Evolutionary conservation across 2,888 invertebrate species (phyloP), one percentile per base, ranked within the genome.

Genomic region (Amblyjoppa proteus): DNA sequence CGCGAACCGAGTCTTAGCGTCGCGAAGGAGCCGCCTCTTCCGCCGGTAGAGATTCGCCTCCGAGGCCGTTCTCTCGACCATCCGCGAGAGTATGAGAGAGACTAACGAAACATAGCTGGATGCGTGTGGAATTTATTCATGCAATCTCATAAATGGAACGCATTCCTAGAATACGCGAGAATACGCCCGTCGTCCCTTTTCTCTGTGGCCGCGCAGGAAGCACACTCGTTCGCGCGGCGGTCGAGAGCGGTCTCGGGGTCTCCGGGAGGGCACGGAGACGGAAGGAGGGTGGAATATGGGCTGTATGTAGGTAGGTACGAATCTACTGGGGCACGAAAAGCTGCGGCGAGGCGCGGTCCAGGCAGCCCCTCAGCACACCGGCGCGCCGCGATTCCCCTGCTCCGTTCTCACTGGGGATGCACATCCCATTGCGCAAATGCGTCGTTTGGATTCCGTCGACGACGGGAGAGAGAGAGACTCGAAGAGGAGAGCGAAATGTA

Each of bases 401-500:
- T 79, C 25, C 5, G 58, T 69, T 31, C n/a, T 5, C 34, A 82
- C 82, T 84, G 87, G 84, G 89, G 87, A 89, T 91, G 90, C 90
- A 92, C 91, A 90, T 90, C 90, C 90, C 92, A 92, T 92, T 92
- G 92, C 91, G 90, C 92, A 92, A 92, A 92, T 92, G 89, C 89
- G 90, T 90, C 90, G 90, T 92, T 92, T 91, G 89, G 88, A 92
- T 92, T 92, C 91, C 88, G 88, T 85, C 88, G 89, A 88, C 89
- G 88, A 84, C 84, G 53, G 66, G 88, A 83, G 87, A 71, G 58
- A 66, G 58, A 83, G 87, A 71, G 58, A 66, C 45, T n/a, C 4
- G 38, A 25, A 16, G 41, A 51, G 20, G 34, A 64, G 69, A 56
- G 76, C 41, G 81, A 90, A 90, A 90, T 89, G 89, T 91, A 91